Evolutionary conservation across 2,888 invertebrate genomes (phyloP).

Genomic region (Vanessa cardui): DNA sequence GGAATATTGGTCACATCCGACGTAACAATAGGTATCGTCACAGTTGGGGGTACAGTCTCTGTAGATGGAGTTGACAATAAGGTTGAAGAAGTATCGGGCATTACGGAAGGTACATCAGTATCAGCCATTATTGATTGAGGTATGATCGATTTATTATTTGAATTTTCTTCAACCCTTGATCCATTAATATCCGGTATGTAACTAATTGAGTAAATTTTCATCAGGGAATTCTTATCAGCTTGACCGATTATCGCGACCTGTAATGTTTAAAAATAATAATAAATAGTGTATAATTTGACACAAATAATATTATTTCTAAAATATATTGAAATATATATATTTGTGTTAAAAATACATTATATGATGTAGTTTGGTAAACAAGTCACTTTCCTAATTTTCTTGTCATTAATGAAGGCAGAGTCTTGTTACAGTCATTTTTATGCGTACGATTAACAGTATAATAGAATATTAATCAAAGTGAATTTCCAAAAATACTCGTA

Average conservation of each 20-base stretch:
- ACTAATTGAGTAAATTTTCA: background rate
- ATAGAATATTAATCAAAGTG: too few relatives aligned
- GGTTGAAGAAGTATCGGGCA: background rate
- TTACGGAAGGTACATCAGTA: background rate
- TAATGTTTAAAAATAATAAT: constrained; percentile 4
- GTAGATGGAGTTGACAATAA: background rate
- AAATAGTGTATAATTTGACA: background rate
- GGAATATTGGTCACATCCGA: background rate
- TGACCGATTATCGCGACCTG: constrained; percentile 3
- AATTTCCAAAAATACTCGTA: too few relatives aligned
- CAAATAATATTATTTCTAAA: background rate
- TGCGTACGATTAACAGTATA: too few relatives aligned
- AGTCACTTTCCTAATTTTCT: too few relatives aligned
- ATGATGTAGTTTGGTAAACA: too few relatives aligned
- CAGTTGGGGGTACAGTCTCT: background rate
- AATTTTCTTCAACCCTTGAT: background rate
- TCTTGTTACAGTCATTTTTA: too few relatives aligned
- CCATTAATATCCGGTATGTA: background rate
- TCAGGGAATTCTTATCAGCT: background rate
- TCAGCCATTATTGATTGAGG: background rate
- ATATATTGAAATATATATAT: background rate
- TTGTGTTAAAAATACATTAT: too few relatives aligned
- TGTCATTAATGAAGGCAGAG: too few relatives aligned
- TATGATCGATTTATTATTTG: background rate
- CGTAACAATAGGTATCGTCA: background rate